Conservation (phyloP, 2,888 invertebrate species). For the Drosophila anomalata region DNA sequence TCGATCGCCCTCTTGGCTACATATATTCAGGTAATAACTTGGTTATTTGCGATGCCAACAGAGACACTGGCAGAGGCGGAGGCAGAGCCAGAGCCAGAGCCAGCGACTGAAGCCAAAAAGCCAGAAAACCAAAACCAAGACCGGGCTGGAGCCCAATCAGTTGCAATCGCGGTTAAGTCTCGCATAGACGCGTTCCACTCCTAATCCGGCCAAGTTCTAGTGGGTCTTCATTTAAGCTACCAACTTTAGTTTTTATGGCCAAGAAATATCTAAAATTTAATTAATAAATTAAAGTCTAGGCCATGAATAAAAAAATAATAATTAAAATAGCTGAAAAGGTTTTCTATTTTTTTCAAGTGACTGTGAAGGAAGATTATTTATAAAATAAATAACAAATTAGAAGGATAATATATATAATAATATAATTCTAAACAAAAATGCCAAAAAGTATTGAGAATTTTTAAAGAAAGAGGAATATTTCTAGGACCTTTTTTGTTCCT, state of each 20-base stretch:
- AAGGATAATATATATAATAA: too few relatives aligned
- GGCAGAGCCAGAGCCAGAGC: constrained; percentile 4
- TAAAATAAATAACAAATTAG: too few relatives aligned
- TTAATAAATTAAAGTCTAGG: too few relatives aligned
- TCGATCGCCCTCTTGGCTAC: background rate
- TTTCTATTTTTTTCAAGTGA: too few relatives aligned
- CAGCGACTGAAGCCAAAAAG: constrained; percentile 54
- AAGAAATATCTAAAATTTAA: background rate
- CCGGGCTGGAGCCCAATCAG: constrained; percentile 58
- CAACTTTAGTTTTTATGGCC: constrained; percentile 1
- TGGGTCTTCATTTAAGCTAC: background rate
- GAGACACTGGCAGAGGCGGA: constrained; percentile 8
- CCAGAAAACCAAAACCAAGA: constrained; percentile 33
- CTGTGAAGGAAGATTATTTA: too few relatives aligned
- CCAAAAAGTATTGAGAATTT: too few relatives aligned
- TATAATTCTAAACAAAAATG: too few relatives aligned
- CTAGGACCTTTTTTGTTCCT: too few relatives aligned
- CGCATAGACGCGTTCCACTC: constrained; percentile 64
- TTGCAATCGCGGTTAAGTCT: constrained; percentile 76
- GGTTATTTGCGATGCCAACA: constrained; percentile 45
- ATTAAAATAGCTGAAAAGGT: too few relatives aligned
- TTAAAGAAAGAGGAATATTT: too few relatives aligned
- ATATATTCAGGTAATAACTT: constrained; percentile 23
- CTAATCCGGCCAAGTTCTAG: constrained; percentile 5
- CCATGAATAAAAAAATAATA: too few relatives aligned